Evolutionary conservation across 2,888 invertebrate genomes (phyloP), one percentile per base, ranked within the genome.

Genomic region (Athetis lepigone): DNA sequence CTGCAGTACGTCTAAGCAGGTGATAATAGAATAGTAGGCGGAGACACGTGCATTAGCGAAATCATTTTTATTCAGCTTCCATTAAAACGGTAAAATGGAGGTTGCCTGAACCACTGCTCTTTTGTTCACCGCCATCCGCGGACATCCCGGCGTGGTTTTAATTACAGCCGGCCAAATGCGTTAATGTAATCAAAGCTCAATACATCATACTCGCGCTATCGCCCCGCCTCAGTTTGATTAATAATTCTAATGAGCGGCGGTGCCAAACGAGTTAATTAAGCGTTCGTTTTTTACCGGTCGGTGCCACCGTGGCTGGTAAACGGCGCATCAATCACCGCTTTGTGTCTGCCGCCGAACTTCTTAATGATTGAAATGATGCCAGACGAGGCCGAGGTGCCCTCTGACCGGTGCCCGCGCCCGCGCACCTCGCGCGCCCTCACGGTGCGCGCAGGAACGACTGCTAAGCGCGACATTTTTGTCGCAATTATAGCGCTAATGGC

Each of bases 261-360:
- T 93, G 93, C 94, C 95, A 94, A 95, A 94, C 94, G 95, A 94
- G 94, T 95, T 94, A 95, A 94, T 94, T 94, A 94, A 93, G 90
- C 89, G 88, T 90, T 88, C 87, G 88, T 94, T 95, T 95, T 94
- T 93, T 92, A 90, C 88, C 76, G 78, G 81, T 72, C 80, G 85
- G 88, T 93, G 94, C 92, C 92, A 92, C 93, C 88, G 92, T 86
- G 92, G 85, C 89, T 90, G 86, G 94, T 94, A 94, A 95, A 94
- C 94, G 94, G 88, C 85, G 88, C 95, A 94, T 95, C 94, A 93
- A 94, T 95, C 94, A 95, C 90, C 77, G 89, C 93, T 94, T 95
- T 94, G 94, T 87, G 88, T 70, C 78, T 84, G 90, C 94, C 94
- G 94, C 92, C 94, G 90, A 88, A 90, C 85, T 87, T 86, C 89